These are phyloP conservation scores for Lates calcarifer DNA, from an alignment of 2,113 vertebrate species.

Conservation along the genomic window DNA sequence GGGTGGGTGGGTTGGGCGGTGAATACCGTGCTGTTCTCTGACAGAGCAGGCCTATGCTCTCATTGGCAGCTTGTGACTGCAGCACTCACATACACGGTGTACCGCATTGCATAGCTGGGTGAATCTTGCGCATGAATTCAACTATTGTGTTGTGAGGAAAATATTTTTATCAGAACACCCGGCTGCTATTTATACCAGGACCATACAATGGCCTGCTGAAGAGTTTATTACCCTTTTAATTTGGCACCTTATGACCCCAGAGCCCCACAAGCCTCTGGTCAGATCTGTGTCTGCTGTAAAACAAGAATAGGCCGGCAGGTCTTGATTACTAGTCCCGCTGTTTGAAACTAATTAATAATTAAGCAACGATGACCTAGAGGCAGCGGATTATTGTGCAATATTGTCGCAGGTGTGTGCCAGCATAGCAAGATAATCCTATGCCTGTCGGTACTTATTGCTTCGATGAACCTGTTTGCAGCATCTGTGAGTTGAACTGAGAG, in stretches of 20 bases:
- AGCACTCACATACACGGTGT: conserved; percentile 62
- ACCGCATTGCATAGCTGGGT: conserved; percentile 67
- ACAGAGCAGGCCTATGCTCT: conserved; percentile 79
- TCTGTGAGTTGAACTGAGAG: conserved; percentile 64
- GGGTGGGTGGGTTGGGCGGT: conserved; percentile 51
- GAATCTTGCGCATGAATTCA: conserved; percentile 79
- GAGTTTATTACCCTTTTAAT: conserved; percentile 70
- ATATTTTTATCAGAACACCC: conserved; percentile 76
- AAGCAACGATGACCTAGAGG: conserved; percentile 63
- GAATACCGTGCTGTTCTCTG: conserved; percentile 80
- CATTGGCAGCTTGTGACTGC: conserved; percentile 85
- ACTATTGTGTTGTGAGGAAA: conserved; percentile 79
- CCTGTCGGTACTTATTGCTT: conserved; percentile 67
- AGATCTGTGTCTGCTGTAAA: conserved; percentile 27
- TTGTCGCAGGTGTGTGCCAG: conserved; percentile 79
- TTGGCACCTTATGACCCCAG: conserved; percentile 61
- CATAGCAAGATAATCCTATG: conserved; percentile 70
- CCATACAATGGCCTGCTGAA: conserved; percentile 55
- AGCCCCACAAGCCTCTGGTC: conserved; percentile 30
- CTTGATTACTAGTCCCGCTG: conserved; percentile 34
- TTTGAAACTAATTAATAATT: conserved; percentile 69
- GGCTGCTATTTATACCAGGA: conserved; percentile 78
- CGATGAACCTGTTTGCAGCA: conserved; percentile 69
- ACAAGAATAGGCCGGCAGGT: conserved; percentile 8
- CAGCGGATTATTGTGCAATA: conserved; percentile 72